These are phyloP conservation scores for Exocentrus adspersus DNA, from an alignment of 2,888 invertebrate genomes.

Conservation along the genomic window DNA sequence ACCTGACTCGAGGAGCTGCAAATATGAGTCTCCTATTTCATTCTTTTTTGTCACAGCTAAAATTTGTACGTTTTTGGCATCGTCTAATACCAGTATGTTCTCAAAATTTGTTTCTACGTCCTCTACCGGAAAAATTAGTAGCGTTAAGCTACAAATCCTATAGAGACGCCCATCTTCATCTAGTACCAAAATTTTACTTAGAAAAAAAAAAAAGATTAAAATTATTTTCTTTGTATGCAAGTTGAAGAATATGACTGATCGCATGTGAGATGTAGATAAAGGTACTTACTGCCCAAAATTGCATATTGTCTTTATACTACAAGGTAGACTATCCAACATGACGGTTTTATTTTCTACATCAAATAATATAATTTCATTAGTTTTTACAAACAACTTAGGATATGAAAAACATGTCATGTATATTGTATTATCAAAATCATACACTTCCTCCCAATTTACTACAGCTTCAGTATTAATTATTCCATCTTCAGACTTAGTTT, in stretches of 20 bases:
- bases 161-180: conserved; percentile 40
- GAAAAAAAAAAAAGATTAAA: no score
- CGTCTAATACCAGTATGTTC: conserved; percentile 36
- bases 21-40: conserved; percentile 32
- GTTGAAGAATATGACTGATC: background rate
- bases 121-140: conserved; percentile 39
- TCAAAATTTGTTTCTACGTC: conserved; percentile 34
- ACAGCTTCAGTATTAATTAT: background rate
- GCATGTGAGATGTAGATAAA: background rate
- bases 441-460: conserved; percentile 36
- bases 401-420: conserved; percentile 33
- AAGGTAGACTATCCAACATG: conserved; percentile 17
- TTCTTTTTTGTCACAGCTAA: conserved; percentile 37
- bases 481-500: background rate
- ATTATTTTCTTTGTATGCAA: background rate
- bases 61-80: conserved; percentile 30
- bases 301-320: conserved; percentile 34
- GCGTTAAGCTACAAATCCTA: conserved; percentile 40
- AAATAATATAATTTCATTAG: conserved; percentile 30
- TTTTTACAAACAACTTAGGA: conserved; percentile 38
- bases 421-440: conserved; percentile 32
- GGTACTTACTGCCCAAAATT: conserved; percentile 37
- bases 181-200: conserved; percentile 45
- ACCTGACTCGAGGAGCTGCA: conserved; percentile 36
- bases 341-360: conserved; percentile 31